These are phyloP conservation scores for Stegostoma tigrinum DNA, from an alignment of 2,113 vertebrate genomes.

Conservation along the genomic window DNA sequence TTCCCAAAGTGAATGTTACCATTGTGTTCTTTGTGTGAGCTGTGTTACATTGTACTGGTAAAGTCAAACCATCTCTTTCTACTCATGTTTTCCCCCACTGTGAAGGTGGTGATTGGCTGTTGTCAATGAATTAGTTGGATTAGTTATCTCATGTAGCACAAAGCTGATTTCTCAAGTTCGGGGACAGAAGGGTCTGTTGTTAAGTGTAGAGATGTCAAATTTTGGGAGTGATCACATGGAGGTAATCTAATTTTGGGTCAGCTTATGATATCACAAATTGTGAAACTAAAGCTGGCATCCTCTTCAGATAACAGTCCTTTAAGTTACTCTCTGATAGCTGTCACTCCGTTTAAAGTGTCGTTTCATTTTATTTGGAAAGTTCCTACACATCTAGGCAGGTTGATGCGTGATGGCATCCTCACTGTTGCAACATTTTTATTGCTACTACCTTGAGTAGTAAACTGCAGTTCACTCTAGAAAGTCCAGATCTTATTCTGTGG, in stretches of 20 bases:
- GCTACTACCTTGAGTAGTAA: background rate
- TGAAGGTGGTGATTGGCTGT: background rate
- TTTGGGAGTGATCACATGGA: background rate
- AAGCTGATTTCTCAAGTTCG: background rate
- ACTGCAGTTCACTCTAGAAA: background rate
- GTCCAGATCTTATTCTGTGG: no score
- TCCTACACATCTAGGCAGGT: background rate
- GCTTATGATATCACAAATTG: background rate
- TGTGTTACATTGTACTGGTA: slow-evolving; percentile 25
- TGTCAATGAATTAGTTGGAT: background rate
- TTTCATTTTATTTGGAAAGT: background rate
- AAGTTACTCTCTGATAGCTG: background rate
- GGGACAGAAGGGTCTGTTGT: background rate
- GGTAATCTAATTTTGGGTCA: background rate
- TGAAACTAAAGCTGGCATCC: background rate
- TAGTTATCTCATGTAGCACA: slow-evolving; percentile 6
- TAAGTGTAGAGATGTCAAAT: background rate
- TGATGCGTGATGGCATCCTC: background rate
- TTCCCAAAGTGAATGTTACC: slow-evolving; percentile 34
- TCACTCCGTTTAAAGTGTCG: background rate
- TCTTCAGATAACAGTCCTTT: background rate
- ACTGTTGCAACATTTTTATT: background rate
- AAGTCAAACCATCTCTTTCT: background rate
- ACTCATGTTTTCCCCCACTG: slow-evolving; percentile 13
- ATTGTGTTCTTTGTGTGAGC: slow-evolving; percentile 29